Percentiles rank a stretch among this genome's conserved stretches.
phyloP scores from a whole-genome alignment of 2,113 vertebrate species.

The Heptranchias perlo region DNA sequence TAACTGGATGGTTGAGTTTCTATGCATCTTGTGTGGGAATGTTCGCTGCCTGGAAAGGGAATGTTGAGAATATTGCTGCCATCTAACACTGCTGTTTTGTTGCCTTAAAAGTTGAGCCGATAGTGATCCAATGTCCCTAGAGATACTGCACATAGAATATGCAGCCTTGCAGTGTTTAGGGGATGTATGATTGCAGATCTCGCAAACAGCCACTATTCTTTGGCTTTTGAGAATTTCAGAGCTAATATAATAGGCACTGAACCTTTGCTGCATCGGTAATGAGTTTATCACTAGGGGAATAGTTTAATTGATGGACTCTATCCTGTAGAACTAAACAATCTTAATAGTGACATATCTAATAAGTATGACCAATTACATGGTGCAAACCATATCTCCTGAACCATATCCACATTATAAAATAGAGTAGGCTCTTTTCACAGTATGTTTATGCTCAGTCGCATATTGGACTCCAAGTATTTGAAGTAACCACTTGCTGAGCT shows the following conservation, averaged over 20 bases:
- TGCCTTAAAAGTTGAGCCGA: background rate
- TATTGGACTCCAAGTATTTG: background rate
- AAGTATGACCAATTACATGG: background rate
- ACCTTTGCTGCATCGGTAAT: background rate
- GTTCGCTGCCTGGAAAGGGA: background rate
- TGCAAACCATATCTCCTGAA: background rate
- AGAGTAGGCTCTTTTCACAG: background rate
- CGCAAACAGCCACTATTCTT: background rate
- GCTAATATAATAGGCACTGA: background rate
- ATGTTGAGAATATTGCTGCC: background rate
- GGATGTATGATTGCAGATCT: background rate
- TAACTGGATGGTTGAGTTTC: background rate
- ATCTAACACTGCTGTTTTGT: background rate
- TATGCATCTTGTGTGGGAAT: background rate
- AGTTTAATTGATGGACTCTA: background rate
- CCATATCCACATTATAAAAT: background rate
- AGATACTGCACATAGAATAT: background rate
- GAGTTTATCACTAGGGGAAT: background rate
- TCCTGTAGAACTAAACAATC: background rate
- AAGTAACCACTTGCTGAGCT: background rate
- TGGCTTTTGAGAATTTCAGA: background rate
- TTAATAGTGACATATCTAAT: background rate
- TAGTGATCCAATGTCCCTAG: background rate
- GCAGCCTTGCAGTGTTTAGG: background rate
- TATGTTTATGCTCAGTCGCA: background rate